Evolutionary conservation across 2,113 vertebrate genomes (phyloP).

Genomic region (Synchiropus splendidus): DNA sequence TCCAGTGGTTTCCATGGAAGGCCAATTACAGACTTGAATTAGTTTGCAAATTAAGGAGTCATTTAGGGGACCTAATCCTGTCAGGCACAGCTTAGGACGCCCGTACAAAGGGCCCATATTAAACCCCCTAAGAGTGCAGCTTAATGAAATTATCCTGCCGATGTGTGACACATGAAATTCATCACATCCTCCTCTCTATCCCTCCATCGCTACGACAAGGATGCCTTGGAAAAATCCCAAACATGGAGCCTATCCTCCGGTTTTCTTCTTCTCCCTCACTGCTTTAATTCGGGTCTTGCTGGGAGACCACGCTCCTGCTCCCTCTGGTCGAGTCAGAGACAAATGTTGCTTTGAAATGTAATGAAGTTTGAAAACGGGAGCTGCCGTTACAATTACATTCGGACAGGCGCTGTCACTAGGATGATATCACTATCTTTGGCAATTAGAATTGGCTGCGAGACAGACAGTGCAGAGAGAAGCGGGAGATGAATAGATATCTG

Average conservation of each 20-base stretch:
- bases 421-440: conserved; percentile 55
- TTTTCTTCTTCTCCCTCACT: conserved; percentile 10
- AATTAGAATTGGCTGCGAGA: conserved; percentile 49
- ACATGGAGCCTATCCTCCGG: conserved; percentile 23
- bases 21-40: conserved; percentile 97
- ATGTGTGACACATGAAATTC: conserved; percentile 53
- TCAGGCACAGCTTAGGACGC: conserved; percentile 70
- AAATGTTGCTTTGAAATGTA: conserved; percentile 72
- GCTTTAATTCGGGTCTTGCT: conserved; percentile 27
- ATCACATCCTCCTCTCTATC: conserved; percentile 43
- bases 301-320: conserved; percentile 46
- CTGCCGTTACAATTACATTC: conserved; percentile 65
- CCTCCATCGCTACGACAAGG: conserved; percentile 30
- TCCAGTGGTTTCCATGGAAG: conserved; percentile 89
- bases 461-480: conserved; percentile 15
- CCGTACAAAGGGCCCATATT: conserved; percentile 60
- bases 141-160: conserved; percentile 64
- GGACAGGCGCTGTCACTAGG: conserved; percentile 57
- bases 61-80: conserved; percentile 91
- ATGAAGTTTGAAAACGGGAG: conserved; percentile 74
- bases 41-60: conserved; percentile 96
- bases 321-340: conserved; percentile 59
- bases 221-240: conserved; percentile 7
- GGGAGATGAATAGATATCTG: conserved; percentile 36
- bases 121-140: conserved; percentile 59